Evolutionary conservation across 1,140 invertebrate genomes (phyloP).

Genomic region (Microplitis mediator): DNA sequence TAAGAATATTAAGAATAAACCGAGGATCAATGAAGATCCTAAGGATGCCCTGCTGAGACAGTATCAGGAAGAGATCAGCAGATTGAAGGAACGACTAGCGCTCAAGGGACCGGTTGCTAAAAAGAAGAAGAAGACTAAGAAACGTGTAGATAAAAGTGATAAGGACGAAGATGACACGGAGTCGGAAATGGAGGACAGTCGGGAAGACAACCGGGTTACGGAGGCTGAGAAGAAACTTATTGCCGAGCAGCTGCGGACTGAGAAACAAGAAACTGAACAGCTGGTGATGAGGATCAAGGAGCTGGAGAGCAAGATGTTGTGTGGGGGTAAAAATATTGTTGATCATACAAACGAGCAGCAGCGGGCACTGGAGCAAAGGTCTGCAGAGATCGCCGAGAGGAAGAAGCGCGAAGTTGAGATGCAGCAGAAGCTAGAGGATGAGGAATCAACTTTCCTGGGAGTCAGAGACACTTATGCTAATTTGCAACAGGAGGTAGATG

Average conservation of each 20-base stretch:
- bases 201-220: conserved; percentile 61
- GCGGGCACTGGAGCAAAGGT: conserved; percentile 87
- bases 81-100: conserved; percentile 86
- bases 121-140: conserved; percentile 62
- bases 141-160: conserved; percentile 56
- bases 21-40: conserved; percentile 96
- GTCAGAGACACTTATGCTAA: conserved; percentile 95
- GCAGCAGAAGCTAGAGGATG: conserved; percentile 80
- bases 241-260: conserved; percentile 66
- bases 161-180: conserved; percentile 54
- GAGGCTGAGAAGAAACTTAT: conserved; percentile 70
- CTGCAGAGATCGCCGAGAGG: conserved; percentile 84
- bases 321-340: conserved; percentile 97
- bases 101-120: conserved; percentile 65
- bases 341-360: conserved; percentile 98
- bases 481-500: conserved; percentile 90
- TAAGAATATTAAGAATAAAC: conserved; percentile 97
- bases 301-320: conserved; percentile 94
- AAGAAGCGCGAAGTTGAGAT: conserved; percentile 84
- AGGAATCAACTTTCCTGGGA: conserved; percentile 90
- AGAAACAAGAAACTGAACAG: conserved; percentile 73
- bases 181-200: conserved; percentile 57
- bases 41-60: conserved; percentile 95
- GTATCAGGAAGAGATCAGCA: conserved; percentile 96
- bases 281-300: conserved; percentile 84